Percentiles rank a stretch among this genome's conserved stretches.
These are phyloP conservation scores for Teinopalpus imperialis DNA, from an alignment of 2,888 invertebrate genomes.

Conservation along the genomic window DNA sequence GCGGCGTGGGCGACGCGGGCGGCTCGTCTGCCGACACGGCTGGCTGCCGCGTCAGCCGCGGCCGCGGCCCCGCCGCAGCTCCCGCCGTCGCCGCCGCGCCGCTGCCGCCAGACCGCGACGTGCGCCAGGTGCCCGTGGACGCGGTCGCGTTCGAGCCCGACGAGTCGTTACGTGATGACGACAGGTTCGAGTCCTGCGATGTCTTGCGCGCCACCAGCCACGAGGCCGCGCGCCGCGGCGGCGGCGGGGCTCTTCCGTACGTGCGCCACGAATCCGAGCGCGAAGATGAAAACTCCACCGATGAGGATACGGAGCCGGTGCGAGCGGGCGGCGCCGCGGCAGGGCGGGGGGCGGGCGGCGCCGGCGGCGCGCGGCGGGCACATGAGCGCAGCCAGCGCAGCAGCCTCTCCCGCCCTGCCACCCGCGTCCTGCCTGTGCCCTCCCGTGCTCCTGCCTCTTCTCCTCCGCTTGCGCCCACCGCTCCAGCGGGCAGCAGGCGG, in stretches of 20 bases:
- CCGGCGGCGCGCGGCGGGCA: slow-evolving; percentile 62
- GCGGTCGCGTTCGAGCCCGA: slow-evolving; percentile 94
- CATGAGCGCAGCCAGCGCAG: slow-evolving; percentile 63
- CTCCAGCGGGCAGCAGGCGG: slow-evolving; percentile 88
- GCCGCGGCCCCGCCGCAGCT: slow-evolving; percentile 86
- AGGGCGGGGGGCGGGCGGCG: slow-evolving; percentile 41
- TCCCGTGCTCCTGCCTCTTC: slow-evolving; percentile 38
- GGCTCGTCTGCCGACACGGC: slow-evolving; percentile 91
- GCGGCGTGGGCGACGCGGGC: slow-evolving; percentile 76
- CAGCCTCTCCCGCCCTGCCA: slow-evolving; percentile 61
- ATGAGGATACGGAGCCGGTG: slow-evolving; percentile 85
- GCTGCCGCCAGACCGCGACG: slow-evolving; percentile 91
- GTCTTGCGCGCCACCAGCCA: slow-evolving; percentile 96
- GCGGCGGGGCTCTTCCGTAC: slow-evolving; percentile 92
- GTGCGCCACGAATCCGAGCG: slow-evolving; percentile 83
- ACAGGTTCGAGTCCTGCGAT: slow-evolving; percentile 95
- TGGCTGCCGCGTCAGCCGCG: slow-evolving; percentile 84
- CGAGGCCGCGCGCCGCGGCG: slow-evolving; percentile 90
- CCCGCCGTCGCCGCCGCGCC: slow-evolving; percentile 87
- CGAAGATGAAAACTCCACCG: slow-evolving; percentile 94
- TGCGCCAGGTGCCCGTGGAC: slow-evolving; percentile 94
- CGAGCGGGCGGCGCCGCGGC: slow-evolving; percentile 53
- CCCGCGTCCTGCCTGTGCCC: slow-evolving; percentile 63
- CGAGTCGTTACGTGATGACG: slow-evolving; percentile 94
- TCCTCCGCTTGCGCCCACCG: slow-evolving; percentile 73